Evolutionary conservation across 2,113 vertebrate species (phyloP).

Genomic region (Formicarius rufipectus): DNA sequence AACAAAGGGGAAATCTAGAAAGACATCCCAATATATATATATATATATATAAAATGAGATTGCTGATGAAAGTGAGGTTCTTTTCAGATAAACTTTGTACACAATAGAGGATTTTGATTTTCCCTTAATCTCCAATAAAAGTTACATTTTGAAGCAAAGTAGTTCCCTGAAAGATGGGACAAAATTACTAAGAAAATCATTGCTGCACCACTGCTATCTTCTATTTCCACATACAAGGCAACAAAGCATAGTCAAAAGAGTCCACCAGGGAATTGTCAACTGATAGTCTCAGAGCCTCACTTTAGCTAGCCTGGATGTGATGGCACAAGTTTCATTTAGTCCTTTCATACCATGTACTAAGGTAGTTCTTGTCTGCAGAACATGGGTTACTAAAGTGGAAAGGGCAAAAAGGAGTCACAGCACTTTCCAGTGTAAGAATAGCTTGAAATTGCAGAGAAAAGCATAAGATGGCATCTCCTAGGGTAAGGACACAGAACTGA

Average conservation of each 20-base stretch:
- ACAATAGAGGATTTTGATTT: not conserved
- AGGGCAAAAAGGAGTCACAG: not conserved
- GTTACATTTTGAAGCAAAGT: not conserved
- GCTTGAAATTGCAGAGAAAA: not conserved
- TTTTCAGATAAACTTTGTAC: not conserved
- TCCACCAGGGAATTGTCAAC: not conserved
- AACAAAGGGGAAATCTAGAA: not conserved
- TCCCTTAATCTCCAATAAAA: not conserved
- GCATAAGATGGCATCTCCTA: not conserved
- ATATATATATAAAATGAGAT: not conserved
- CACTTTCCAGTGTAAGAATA: not conserved
- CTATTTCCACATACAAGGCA: not conserved
- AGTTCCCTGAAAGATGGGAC: rapidly evolving
- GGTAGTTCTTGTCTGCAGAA: not conserved
- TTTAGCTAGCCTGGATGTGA: not conserved
- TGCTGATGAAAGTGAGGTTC: not conserved
- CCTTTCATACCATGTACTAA: not conserved
- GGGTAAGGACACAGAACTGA: not conserved
- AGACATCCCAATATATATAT: not conserved
- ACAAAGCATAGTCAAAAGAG: not conserved
- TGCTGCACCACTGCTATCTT: not conserved
- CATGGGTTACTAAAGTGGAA: not conserved
- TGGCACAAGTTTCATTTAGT: not conserved
- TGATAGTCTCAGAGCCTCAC: not conserved
- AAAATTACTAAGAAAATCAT: not conserved